Base-by-base conservation (phyloP, 2,888 invertebrate species). In the Matsumyia berberina region DNA sequence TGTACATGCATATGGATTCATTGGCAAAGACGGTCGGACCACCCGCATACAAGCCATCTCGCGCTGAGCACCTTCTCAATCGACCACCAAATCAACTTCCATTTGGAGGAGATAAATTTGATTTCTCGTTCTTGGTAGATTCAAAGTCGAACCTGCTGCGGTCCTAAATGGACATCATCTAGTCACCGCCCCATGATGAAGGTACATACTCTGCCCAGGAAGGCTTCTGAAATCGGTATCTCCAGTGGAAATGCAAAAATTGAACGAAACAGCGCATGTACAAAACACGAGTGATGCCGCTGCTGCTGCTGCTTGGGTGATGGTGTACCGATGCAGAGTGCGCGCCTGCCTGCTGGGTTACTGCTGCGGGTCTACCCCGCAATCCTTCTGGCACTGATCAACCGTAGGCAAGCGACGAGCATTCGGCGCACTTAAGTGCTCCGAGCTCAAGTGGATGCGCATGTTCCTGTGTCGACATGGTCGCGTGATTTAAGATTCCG, bases 401-500 rank as follows among this genome's bases (percentile, higher is more conserved):
- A n/a, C 64, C 64, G 37, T n/a, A 51, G 58, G 46, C 11, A 12
- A 55, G 57, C 35, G 46, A 64, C 49, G n/a, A n/a, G n/a, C 51
- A 51, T 57, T 46, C 42, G 66, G 73, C 51, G 76, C 76, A 86
- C 86, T 86, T 86, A 86, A 86, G 86, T 81, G 81, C 81, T 53
- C 31, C 8, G 37, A 57, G 44, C 81, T 81, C 86, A 86, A 86
- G 86, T 86, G 86, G 86, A 86, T 86, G 86, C 86, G 81, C 81
- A 81, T 86, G 80, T 86, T 86, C 37, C 80, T 67, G 64, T 85
- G 85, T 85, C 86, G 86, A 86, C 86, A 86, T 86, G 86, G 86
- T 86, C 87, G 86, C 86, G 85, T 87, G 87, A 87, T 87, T 87
- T 86, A 86, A 87, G 86, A 86, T 87, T 86, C 86, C 82, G 81